phyloP scores from a whole-genome alignment of 2,888 invertebrate genomes.

The Heliconius charithonia region DNA sequence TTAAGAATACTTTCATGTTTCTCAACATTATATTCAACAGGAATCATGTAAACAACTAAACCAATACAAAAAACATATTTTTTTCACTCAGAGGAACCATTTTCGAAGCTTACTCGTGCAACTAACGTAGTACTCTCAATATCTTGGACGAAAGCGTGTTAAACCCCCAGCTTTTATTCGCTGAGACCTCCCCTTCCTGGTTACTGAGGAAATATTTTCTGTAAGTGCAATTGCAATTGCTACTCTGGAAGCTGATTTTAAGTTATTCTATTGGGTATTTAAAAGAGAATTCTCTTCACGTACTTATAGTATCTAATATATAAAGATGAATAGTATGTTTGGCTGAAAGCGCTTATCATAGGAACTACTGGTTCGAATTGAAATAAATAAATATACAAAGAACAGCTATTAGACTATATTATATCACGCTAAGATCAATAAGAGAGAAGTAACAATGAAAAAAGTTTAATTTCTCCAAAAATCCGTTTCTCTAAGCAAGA shows the following conservation, averaged over 20 bases:
- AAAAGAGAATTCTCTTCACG: not conserved
- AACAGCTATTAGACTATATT: no score
- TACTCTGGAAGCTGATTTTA: slow-evolving; percentile 11
- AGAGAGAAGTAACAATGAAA: no score
- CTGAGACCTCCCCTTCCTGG: slow-evolving; percentile 62
- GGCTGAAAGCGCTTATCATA: not conserved
- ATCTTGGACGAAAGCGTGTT: slow-evolving; percentile 49
- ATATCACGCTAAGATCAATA: no score
- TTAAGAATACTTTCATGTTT: no score
- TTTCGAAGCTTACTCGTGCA: slow-evolving; percentile 37
- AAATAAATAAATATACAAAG: no score
- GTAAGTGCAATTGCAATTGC: slow-evolving; percentile 53
- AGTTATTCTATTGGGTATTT: not conserved
- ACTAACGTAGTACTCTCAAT: slow-evolving; percentile 54
- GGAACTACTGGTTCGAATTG: no score
- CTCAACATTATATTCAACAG: no score
- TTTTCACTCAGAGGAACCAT: slow-evolving; percentile 23
- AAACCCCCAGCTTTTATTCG: slow-evolving; percentile 59
- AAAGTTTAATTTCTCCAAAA: no score
- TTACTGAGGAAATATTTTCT: slow-evolving; percentile 53
- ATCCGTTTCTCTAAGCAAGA: no score
- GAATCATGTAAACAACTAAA: not conserved
- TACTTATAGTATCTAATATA: not conserved
- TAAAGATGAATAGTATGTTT: not conserved
- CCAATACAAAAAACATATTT: slow-evolving; percentile 4